These are phyloP conservation scores for Tapirus terrestris DNA, from an alignment of 2,113 vertebrate species.

Conservation along the genomic window DNA sequence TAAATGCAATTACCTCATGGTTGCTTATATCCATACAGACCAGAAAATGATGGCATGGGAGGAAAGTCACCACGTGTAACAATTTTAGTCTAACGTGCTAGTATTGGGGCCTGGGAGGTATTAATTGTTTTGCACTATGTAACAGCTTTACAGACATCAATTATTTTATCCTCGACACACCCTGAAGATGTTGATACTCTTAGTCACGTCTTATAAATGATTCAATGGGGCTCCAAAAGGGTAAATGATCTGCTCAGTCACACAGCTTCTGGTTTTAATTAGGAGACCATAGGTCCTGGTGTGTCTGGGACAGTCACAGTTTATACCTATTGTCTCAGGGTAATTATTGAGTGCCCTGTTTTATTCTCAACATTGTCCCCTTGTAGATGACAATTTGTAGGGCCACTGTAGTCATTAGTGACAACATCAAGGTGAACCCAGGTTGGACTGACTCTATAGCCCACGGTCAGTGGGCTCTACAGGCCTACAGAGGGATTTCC, in stretches of 20 bases:
- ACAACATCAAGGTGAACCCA: neutral
- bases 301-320: neutral
- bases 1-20: neutral
- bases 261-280: neutral
- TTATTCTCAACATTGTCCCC: neutral
- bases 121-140: too few species aligned
- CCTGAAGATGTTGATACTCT: neutral
- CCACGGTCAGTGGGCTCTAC: too few species aligned
- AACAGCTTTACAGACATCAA: neutral
- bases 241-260: neutral
- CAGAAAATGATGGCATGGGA: neutral
- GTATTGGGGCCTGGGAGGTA: neutral
- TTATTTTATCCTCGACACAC: neutral
- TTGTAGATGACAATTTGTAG: neutral
- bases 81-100: neutral
- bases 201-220: neutral
- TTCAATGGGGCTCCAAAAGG: neutral
- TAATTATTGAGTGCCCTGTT: neutral
- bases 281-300: neutral
- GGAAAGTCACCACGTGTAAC: neutral
- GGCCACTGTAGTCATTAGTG: neutral
- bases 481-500: neutral
- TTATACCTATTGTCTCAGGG: neutral
- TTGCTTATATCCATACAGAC: neutral
- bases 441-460: neutral